These are phyloP conservation scores for Heliconius charithonia DNA, from an alignment of 2,888 invertebrate genomes.

Conservation along the genomic window DNA sequence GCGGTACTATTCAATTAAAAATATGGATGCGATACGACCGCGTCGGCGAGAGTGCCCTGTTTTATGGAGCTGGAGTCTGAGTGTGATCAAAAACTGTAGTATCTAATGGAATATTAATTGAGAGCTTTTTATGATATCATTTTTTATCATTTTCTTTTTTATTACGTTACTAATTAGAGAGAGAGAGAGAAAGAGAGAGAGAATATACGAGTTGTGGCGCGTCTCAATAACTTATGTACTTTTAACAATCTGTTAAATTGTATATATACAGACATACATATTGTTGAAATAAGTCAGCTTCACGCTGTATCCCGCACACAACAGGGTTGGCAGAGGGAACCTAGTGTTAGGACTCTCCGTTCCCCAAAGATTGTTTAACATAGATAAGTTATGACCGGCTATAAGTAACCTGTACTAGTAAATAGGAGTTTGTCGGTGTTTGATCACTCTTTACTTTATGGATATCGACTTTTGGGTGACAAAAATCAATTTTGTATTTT, in stretches of 20 bases:
- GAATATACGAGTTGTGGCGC: too few species aligned
- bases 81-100: conserved; percentile 1
- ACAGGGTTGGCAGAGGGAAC: too few species aligned
- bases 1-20: conserved; percentile 37
- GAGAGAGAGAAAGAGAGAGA: too few species aligned
- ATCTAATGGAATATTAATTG: conserved; percentile 25
- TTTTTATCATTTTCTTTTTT: background rate
- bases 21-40: conserved; percentile 21
- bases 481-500: background rate
- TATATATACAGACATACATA: too few species aligned
- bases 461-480: background rate
- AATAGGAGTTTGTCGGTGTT: background rate
- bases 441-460: background rate
- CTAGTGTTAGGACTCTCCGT: too few species aligned
- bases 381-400: too few species aligned
- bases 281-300: too few species aligned
- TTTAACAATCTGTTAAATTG: too few species aligned
- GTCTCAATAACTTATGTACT: too few species aligned
- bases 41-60: background rate
- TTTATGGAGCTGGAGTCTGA: conserved; percentile 1
- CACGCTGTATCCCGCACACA: too few species aligned
- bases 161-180: background rate
- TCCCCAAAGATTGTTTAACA: too few species aligned
- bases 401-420: background rate
- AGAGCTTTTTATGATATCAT: background rate